Conservation (phyloP, 2,888 invertebrate species). For the Cantharis rustica region DNA sequence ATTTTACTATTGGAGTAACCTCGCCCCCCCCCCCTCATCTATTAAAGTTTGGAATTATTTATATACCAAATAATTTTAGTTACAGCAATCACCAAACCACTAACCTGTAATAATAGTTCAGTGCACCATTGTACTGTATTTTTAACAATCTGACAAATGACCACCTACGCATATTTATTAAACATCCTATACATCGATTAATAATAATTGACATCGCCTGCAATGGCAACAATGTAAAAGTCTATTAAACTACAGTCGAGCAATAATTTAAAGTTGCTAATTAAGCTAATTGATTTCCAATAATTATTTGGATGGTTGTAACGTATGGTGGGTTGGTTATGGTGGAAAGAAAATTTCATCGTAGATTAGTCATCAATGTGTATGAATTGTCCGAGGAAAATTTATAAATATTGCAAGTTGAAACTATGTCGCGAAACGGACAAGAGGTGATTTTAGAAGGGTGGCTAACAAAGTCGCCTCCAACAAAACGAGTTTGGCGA, state of each 20-base stretch:
- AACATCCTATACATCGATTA: neutral
- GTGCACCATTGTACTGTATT: too few relatives aligned
- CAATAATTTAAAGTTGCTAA: neutral
- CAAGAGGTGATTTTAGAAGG: slow-evolving; percentile 85
- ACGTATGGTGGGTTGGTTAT: slow-evolving; percentile 27
- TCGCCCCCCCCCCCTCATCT: too few relatives aligned
- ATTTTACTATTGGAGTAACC: too few relatives aligned
- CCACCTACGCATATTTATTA: neutral
- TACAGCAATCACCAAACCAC: too few relatives aligned
- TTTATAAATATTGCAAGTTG: neutral
- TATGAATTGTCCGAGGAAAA: neutral
- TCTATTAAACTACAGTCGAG: neutral
- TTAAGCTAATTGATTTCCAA: neutral
- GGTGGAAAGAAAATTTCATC: neutral
- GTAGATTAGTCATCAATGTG: slow-evolving; percentile 2
- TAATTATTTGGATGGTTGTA: neutral
- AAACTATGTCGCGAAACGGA: slow-evolving; percentile 57
- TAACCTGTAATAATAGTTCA: too few relatives aligned
- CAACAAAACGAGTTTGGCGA: slow-evolving; percentile 88
- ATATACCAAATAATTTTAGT: too few relatives aligned
- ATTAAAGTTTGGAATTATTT: too few relatives aligned
- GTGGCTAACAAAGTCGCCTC: slow-evolving; percentile 95
- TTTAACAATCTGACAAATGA: neutral
- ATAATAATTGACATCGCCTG: neutral
- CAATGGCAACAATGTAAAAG: neutral